Evolutionary conservation across 2,888 invertebrate genomes (phyloP).

Genomic region (Lasioglossum leucozonium): DNA sequence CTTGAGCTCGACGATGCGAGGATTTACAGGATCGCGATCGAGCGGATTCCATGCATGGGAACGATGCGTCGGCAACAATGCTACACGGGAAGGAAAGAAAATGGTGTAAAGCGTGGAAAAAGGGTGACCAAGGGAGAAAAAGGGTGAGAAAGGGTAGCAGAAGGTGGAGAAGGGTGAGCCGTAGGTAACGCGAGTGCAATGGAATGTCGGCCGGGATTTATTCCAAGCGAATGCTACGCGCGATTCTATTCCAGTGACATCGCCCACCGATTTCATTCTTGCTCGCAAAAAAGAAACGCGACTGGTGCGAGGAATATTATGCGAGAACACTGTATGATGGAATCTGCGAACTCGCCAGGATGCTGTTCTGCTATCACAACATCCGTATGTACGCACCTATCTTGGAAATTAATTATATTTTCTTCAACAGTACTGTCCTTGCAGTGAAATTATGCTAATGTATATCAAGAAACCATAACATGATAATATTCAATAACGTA

Average conservation of each 20-base stretch:
- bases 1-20: not conserved
- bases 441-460: not conserved
- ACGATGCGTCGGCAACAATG: not conserved
- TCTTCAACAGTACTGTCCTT: not conserved
- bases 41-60: not conserved
- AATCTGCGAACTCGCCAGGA: not conserved
- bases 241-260: not conserved
- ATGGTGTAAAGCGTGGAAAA: not conserved
- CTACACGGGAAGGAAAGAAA: not conserved
- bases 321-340: not conserved
- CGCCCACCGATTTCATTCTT: not conserved
- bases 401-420: not conserved
- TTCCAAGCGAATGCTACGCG: not conserved
- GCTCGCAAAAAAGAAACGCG: not conserved
- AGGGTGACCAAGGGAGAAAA: not conserved
- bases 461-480: too few species aligned
- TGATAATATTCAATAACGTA: too few species aligned
- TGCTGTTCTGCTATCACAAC: not conserved
- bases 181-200: not conserved
- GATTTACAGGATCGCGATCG: not conserved
- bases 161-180: not conserved
- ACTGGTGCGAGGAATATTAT: not conserved
- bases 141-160: not conserved
- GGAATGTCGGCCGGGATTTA: constrained; percentile 8
- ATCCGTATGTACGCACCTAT: not conserved